Base-by-base conservation (phyloP, 2,797 vertebrate genomes). In the Pseudomugil gertrudae region DNA sequence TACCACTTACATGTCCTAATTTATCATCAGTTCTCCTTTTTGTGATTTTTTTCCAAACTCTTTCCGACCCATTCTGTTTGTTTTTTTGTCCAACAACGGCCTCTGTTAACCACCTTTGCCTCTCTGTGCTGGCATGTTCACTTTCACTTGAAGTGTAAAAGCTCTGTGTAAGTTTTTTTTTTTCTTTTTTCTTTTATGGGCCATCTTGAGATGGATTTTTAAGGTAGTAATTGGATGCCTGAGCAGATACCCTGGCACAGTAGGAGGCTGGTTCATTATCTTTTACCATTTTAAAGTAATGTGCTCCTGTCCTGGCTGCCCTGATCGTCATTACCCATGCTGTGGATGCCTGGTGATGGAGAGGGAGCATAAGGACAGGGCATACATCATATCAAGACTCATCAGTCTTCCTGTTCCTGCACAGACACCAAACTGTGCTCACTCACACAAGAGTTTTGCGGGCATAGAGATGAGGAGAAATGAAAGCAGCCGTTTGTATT, bases 261-360 rank as follows among this genome's bases (percentile, higher is more conserved):
- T 79, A 75, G 89, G 92, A 83, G 87, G 76, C 83, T 84, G 80
- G 63, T 90, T 91, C 88, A 88, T 93, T 91, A 92, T 92, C 85
- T 87, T 87, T 89, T 72, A 80, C 71, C 75, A 74, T 89, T 55
- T 74, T 76, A 72, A 83, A 89, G 79, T 90, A 90, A 91, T 90
- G 69, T 47, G 81, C 76, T 81, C 66, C 84, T 86, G 89, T 89
- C 88, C 81, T 26, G 84, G 63, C 85, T 64, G 78, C 84, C 85
- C 87, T 92, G 88, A 90, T 91, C 86, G 87, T 93, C 91, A 90
- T 91, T 90, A 89, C 80, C 87, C 79, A 69, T 74, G 86, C 86
- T 77, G 87, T 68, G 83, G 83, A 86, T 60, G 80, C 84, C 64
- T 57, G 52, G 83, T 90, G 90, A 93, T 87, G 84, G 87, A 92